Conservation (phyloP, 2,797 vertebrate species). For the Acanthiza pusilla region DNA sequence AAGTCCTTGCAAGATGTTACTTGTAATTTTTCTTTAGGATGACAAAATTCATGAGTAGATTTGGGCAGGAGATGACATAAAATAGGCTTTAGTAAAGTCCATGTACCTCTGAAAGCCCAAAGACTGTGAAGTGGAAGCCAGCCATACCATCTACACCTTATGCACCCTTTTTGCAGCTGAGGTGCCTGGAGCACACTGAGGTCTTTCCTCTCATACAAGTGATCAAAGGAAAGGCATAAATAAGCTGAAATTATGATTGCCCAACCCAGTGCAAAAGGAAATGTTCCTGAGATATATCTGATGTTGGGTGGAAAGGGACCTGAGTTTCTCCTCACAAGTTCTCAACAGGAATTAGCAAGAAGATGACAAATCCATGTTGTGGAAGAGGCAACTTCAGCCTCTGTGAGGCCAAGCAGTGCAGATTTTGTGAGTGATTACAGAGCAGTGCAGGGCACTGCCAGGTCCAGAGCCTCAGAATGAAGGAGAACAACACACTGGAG, state of each 20-base stretch:
- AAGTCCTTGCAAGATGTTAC: no score
- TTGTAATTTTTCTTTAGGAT: not conserved
- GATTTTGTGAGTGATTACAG: not conserved
- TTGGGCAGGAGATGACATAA: not conserved
- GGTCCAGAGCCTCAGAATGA: not conserved
- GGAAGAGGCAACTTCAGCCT: not conserved
- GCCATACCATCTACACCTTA: fast-evolving
- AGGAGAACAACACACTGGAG: not conserved
- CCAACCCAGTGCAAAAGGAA: not conserved
- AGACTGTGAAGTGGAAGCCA: not conserved
- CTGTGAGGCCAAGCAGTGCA: not conserved
- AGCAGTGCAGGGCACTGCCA: not conserved
- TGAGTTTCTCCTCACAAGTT: not conserved
- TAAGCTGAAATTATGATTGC: not conserved
- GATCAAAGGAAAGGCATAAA: not conserved
- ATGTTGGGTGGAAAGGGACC: not conserved
- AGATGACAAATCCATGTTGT: not conserved
- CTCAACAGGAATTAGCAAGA: not conserved
- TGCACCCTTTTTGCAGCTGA: not conserved
- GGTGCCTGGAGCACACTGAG: not conserved
- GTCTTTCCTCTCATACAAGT: not conserved
- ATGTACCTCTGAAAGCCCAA: not conserved
- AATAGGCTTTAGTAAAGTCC: not conserved
- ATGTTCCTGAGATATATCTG: not conserved
- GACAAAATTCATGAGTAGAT: not conserved